Evolutionary conservation across 2,888 invertebrate genomes (phyloP), one percentile per base, ranked within the genome.

Genomic region (Quadroppia sp.): DNA sequence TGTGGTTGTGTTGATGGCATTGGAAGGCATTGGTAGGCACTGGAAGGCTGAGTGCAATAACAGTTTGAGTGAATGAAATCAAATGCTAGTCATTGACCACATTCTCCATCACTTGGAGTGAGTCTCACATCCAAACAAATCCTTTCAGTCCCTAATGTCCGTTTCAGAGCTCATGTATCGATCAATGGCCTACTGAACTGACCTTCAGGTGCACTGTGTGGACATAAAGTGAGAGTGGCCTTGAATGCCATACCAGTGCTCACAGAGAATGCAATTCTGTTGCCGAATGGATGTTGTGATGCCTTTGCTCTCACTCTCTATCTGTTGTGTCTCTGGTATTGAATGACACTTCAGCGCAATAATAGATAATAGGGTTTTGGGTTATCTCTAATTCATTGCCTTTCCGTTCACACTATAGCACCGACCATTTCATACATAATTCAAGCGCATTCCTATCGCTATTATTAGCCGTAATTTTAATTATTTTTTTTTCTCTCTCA

Each of bases 71-170:
- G 67, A 67, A 40, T 67, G 67, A 11, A 42, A 40, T 67, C 40
- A 11, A 30, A 30, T 32, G 59, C 42, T n/a, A 67, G 67, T 42
- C 67, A 67, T 20, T 67, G 67, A 67, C 36, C 67, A 67, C 30
- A 30, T 32, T 42, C 45, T 45, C 45, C 32, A 32, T 42, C 13
- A 20, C 40, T 61, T 61, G 13, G 30, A 61, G 23, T 53, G 53
- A 53, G 53, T 20, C 15, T 59, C 67, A 40, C 17, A 61, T 61
- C 32, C 28, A 61, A 67, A 42, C 67, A 67, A 67, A 67, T 67
- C 67, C 67, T 67, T 67, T 67, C 36, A 67, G 67, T 67, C 67
- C 67, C 67, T 67, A 67, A 67, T 67, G 67, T 67, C 67, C 67
- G 23, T 67, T 67, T 42, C 28, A 64, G 64, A 67, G 67, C 67